Evolutionary conservation across 2,888 invertebrate species (phyloP), one percentile per base, ranked within the genome.

Genomic region (Troides aeacus): DNA sequence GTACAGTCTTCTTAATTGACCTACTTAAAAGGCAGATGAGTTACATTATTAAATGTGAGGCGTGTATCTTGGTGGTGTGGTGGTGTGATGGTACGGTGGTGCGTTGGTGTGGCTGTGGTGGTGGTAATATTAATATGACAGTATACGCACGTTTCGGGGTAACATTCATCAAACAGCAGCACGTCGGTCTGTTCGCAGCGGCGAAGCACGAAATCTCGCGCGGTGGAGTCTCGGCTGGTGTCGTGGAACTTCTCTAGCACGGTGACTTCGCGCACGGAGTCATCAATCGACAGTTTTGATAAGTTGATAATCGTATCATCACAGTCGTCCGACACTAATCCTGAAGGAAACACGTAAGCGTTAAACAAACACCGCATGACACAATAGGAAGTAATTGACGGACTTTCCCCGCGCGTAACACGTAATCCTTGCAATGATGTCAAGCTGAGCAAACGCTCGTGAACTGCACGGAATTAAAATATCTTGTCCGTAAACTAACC

Each of bases 141-240:
- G 21, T 10, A 6, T 81, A 91, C 94, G 93, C 83, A 95, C 95
- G 92, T 84, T 78, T 94, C 90, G 73, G 95, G 93, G 87, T 96
- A 96, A 83, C 94, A 94, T 87, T 93, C 92, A 84, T 93, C 92
- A 90, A 96, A 96, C 71, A 87, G 85, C 74, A 95, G 79, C 60
- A 94, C 93, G 74, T 93, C 93, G 36, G 92, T 86, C 87, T 96
- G 96, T 74, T 90, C 91, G 85, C 96, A 97, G 86, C 94, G 94
- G 79, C 94, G 93, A 74, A 96, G 89, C 88, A 93, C 93, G 88
- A 89, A 91, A 78, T 92, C 93, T 73, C 87, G 84, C 62, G 93
- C 90, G 71, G 88, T 86, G 50, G 85, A 78, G 77, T 84, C 78
- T 68, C 90, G 89, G 70, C 87, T 80, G 70, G 84, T 80, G 74